phyloP scores from a whole-genome alignment of 2,888 invertebrate species.

The Amphiduros pacificus region DNA sequence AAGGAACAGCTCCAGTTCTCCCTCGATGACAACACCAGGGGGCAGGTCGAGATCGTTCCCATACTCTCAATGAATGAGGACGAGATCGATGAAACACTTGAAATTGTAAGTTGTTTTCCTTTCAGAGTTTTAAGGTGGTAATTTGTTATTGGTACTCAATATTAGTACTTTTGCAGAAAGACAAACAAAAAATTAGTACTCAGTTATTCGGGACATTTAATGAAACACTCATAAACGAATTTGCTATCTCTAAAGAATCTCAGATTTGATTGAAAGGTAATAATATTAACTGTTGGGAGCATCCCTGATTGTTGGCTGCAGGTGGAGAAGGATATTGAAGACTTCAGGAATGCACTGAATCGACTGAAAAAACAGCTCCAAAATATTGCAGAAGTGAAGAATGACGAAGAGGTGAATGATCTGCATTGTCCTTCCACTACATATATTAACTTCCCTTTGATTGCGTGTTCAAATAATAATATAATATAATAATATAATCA shows the following conservation, averaged over 20 bases:
- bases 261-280: too few relatives aligned
- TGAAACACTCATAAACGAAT: too few relatives aligned
- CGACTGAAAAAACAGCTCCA: slow-evolving; percentile 39
- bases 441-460: too few relatives aligned
- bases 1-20: slow-evolving; percentile 39
- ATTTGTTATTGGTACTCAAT: not conserved
- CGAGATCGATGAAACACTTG: slow-evolving; percentile 49
- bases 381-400: slow-evolving; percentile 24
- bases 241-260: too few relatives aligned
- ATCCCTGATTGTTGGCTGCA: too few relatives aligned
- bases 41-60: slow-evolving; percentile 44
- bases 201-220: too few relatives aligned
- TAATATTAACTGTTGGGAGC: too few relatives aligned
- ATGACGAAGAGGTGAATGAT: slow-evolving; percentile 28
- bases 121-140: too few relatives aligned
- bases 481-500: too few relatives aligned
- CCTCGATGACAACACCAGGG: slow-evolving; percentile 42
- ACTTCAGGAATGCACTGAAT: slow-evolving; percentile 42
- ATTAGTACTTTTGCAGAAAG: not conserved
- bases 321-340: slow-evolving; percentile 49
- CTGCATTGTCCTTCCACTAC: not conserved
- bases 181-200: too few relatives aligned
- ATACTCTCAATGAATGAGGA: slow-evolving; percentile 51
- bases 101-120: slow-evolving; percentile 46
- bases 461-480: too few relatives aligned